These are phyloP conservation scores for Noctua janthe DNA, from an alignment of 2,888 invertebrate species.

Conservation along the genomic window DNA sequence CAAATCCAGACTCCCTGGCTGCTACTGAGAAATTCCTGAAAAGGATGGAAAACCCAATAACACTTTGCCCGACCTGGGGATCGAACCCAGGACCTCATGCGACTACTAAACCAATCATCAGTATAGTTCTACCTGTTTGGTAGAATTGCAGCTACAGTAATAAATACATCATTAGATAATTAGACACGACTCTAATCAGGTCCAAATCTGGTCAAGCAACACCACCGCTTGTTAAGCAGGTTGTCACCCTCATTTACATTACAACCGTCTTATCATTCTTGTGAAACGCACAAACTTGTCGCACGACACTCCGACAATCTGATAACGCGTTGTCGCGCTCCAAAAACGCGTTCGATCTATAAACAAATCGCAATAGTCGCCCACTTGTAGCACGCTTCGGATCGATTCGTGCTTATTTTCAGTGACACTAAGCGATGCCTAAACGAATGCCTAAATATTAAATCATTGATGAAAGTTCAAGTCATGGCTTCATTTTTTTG, in stretches of 20 bases:
- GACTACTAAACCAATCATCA: too few species aligned
- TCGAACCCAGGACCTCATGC: too few species aligned
- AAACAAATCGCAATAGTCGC: conserved; percentile 59
- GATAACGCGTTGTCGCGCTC: conserved; percentile 56
- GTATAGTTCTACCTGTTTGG: neutral
- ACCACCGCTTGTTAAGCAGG: conserved; percentile 32
- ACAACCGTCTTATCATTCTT: conserved; percentile 57
- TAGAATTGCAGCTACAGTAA: neutral
- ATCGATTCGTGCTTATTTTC: conserved; percentile 24
- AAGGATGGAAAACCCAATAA: too few species aligned
- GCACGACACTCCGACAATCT: conserved; percentile 56
- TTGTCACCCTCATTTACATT: conserved; percentile 54
- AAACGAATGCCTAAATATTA: neutral
- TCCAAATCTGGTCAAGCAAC: conserved; percentile 23
- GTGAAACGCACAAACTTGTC: conserved; percentile 61
- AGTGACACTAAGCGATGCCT: neutral
- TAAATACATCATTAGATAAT: conserved; percentile 37
- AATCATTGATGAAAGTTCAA: neutral
- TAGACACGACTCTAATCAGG: conserved; percentile 27
- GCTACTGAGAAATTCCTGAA: too few species aligned
- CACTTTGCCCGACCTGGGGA: too few species aligned
- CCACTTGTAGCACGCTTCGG: conserved; percentile 47
- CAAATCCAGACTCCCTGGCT: too few species aligned
- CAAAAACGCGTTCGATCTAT: conserved; percentile 58
- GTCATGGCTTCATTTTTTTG: neutral